Evolutionary conservation across 1,140 invertebrate genomes (phyloP).

Genomic region (Dysdera silvatica): DNA sequence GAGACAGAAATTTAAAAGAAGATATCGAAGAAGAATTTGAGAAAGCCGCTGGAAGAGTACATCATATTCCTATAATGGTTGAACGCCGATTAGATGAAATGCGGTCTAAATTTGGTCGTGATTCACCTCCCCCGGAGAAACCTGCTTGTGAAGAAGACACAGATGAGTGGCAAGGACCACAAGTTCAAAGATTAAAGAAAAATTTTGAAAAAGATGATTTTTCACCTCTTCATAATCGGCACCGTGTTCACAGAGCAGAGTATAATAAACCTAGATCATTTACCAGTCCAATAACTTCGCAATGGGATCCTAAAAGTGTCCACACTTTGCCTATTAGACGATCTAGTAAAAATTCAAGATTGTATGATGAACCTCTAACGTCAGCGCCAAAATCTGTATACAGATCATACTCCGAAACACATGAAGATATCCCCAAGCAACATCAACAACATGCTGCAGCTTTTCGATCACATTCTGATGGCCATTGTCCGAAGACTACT

Average conservation of each 20-base stretch:
- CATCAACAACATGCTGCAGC: constrained; percentile 16
- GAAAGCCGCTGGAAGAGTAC: constrained; percentile 6
- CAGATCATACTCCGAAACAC: constrained; percentile 21
- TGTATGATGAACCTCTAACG: constrained; percentile 11
- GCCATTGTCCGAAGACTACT: constrained; percentile 20
- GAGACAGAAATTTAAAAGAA: neutral
- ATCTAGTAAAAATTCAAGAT: constrained; percentile 11
- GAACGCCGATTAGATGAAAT: constrained; percentile 15
- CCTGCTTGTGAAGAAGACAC: neutral
- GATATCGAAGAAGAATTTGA: constrained; percentile 6
- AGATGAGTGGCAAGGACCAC: constrained; percentile 10
- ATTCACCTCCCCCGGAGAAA: neutral
- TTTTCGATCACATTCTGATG: constrained; percentile 18
- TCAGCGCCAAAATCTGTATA: constrained; percentile 12
- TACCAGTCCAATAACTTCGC: neutral
- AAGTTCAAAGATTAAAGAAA: constrained; percentile 15
- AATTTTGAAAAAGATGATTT: neutral
- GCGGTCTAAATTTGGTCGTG: constrained; percentile 8
- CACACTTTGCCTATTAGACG: constrained; percentile 14
- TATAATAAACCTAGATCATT: neutral
- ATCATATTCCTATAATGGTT: constrained; percentile 26
- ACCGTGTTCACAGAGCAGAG: constrained; percentile 2
- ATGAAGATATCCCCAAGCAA: constrained; percentile 1
- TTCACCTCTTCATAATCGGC: neutral
- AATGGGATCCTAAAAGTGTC: constrained; percentile 13